Evolutionary conservation across 2,113 vertebrate genomes (phyloP).

Genomic region (Chloropsis cyanopogon): DNA sequence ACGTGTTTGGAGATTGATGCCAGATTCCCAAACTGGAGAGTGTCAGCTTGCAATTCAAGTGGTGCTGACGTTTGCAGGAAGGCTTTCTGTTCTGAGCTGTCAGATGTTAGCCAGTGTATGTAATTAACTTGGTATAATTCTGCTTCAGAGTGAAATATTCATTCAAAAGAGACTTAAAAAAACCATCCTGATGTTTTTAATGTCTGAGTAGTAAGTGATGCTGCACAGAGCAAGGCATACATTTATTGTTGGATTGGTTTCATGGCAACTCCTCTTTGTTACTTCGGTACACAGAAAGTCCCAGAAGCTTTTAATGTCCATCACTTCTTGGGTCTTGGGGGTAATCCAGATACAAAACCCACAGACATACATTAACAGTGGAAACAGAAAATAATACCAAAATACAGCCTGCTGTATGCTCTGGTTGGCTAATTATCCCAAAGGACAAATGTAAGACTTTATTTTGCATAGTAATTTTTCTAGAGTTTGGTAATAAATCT

Average conservation of each 20-base stretch:
- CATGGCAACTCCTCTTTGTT: constrained; percentile 24
- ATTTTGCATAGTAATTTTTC: neutral
- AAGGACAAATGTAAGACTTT: neutral
- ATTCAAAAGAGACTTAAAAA: constrained; percentile 53
- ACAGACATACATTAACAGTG: accelerated
- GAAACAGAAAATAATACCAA: neutral
- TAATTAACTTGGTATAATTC: constrained; percentile 61
- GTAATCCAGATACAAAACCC: neutral
- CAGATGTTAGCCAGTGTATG: constrained; percentile 45
- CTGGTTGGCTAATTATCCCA: neutral
- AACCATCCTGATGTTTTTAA: constrained; percentile 3
- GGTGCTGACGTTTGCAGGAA: neutral
- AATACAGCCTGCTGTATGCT: neutral
- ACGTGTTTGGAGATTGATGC: neutral
- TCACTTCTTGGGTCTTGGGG: neutral
- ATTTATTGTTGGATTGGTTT: neutral
- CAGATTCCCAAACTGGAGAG: constrained; percentile 22
- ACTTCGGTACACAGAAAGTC: neutral
- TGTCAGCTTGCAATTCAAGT: constrained; percentile 1
- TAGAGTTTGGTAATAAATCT: neutral
- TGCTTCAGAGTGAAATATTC: constrained; percentile 56
- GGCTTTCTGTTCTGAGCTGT: neutral
- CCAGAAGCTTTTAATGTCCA: neutral
- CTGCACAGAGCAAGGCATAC: neutral
- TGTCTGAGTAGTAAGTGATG: constrained; percentile 24